Base-by-base conservation (phyloP, 2,797 vertebrate species). In the Pipistrellus nathusii region DNA sequence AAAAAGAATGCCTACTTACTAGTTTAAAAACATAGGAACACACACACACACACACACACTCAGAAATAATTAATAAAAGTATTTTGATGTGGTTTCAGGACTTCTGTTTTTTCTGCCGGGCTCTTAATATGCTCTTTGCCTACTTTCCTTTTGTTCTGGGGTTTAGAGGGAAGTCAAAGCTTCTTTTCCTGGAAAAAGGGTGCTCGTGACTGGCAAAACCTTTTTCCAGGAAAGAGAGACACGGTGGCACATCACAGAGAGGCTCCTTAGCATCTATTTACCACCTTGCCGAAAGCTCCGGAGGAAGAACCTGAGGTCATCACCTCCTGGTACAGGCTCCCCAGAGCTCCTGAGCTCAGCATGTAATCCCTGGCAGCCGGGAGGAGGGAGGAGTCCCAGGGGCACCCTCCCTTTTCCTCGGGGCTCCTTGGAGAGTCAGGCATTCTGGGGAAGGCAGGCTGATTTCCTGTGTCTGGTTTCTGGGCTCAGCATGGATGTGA, bases 241-340 rank as follows among this genome's bases (percentile, higher is more conserved):
- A 5, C 10, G 17, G 10, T 6, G 73, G 21, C 25, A 15, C 1
- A n/a, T 20, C 32, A 18, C 1, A 5, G 85, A 93, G 90, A 93
- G 90, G n/a, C 86, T 91, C 5, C 8, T 88, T 78, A 68, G 32
- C 6, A 14, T 84, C 71, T 90, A 44, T 93, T 88, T 80, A 57
- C 85, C 73, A 78, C 85, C 64, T 44, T 51, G 66, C 57, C 72
- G 46, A 90, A 85, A 12, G 71, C 85, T 93, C 94, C 44, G 46
- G 84, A 96, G 77, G 73, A 73, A 83, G 89, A 88, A 66, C 23
- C 17, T 44, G 73, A 92, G 57, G n/a, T 76, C 25, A 0, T 53
- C 71, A 69, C 51, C 85, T 93, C 90, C 87, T 77, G 77, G 48
- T 78, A 17, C 15, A 7, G 48, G n/a, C 12, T 87, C 90, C 88